Evolutionary conservation across 2,797 vertebrate species (phyloP).

Genomic region (Syngnathus rostellatus): DNA sequence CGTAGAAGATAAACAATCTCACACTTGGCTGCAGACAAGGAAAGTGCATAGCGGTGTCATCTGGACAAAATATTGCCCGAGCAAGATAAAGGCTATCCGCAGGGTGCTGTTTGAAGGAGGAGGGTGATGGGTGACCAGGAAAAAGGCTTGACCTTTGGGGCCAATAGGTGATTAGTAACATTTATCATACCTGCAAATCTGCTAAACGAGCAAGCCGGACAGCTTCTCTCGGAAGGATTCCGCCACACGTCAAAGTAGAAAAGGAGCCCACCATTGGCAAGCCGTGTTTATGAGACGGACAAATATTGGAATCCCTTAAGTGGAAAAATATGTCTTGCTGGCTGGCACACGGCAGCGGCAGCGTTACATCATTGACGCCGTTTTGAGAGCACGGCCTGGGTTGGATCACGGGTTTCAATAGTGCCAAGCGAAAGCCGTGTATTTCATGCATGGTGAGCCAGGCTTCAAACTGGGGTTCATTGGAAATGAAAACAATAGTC

Average conservation of each 20-base stretch:
- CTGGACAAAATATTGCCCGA: constrained; percentile 19
- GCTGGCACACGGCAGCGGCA: constrained; percentile 49
- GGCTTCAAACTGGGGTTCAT: constrained; percentile 43
- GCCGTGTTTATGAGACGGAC: constrained; percentile 58
- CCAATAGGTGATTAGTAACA: constrained; percentile 67
- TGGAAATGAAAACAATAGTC: constrained; percentile 45
- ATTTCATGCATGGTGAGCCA: constrained; percentile 56
- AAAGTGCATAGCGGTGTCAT: constrained; percentile 27
- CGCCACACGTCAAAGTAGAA: constrained; percentile 40
- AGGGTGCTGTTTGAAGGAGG: constrained; percentile 31
- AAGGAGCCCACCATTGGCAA: constrained; percentile 38
- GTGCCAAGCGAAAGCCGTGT: constrained; percentile 52
- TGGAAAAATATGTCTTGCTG: constrained; percentile 62
- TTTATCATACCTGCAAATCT: constrained; percentile 63
- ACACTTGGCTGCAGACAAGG: constrained; percentile 40
- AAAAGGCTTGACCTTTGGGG: constrained; percentile 54
- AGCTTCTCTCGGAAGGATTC: constrained; percentile 41
- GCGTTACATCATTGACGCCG: constrained; percentile 58
- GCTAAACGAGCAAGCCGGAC: constrained; percentile 47
- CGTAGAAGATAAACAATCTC: constrained; percentile 6
- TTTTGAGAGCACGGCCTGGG: constrained; percentile 63
- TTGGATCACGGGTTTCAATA: constrained; percentile 60
- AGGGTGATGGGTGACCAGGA: constrained; percentile 50
- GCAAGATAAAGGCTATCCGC: constrained; percentile 45
- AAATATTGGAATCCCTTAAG: constrained; percentile 54